Evolutionary conservation across 2,797 vertebrate species (phyloP).

Genomic region (Sebastes glaucus): DNA sequence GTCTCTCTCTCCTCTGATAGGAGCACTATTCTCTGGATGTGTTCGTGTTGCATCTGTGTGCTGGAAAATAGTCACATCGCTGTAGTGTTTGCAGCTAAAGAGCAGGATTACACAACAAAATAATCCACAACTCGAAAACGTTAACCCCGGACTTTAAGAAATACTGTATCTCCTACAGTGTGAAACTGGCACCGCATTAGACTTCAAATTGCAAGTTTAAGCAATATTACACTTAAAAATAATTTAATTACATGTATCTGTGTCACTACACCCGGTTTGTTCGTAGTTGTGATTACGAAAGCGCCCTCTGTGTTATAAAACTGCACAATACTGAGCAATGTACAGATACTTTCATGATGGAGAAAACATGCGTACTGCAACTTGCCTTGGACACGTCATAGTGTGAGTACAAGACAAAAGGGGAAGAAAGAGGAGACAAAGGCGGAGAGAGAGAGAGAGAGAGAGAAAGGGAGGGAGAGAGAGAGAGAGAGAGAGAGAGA

Average conservation of each 20-base stretch:
- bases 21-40: conserved; percentile 1
- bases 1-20: not conserved
- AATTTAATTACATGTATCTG: conserved; percentile 47
- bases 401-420: conserved; percentile 39
- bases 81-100: conserved; percentile 12
- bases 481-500: conserved; percentile 14
- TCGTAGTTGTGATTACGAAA: conserved; percentile 4
- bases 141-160: conserved; percentile 20
- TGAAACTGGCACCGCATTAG: not conserved
- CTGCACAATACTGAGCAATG: not conserved
- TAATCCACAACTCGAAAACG: conserved; percentile 52
- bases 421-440: conserved; percentile 42
- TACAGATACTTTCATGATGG: conserved; percentile 13
- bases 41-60: not conserved
- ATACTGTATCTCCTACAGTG: not conserved
- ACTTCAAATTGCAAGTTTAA: conserved; percentile 24
- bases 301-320: not conserved
- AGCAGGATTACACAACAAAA: conserved; percentile 63
- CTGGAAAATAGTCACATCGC: conserved; percentile 23
- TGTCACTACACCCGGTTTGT: conserved; percentile 19
- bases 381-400: conserved; percentile 13
- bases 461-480: conserved; percentile 4
- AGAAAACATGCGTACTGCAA: conserved; percentile 18
- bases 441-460: not conserved
- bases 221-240: conserved; percentile 16